phyloP scores from a whole-genome alignment of 2,797 vertebrate genomes.

The Poecilia picta region DNA sequence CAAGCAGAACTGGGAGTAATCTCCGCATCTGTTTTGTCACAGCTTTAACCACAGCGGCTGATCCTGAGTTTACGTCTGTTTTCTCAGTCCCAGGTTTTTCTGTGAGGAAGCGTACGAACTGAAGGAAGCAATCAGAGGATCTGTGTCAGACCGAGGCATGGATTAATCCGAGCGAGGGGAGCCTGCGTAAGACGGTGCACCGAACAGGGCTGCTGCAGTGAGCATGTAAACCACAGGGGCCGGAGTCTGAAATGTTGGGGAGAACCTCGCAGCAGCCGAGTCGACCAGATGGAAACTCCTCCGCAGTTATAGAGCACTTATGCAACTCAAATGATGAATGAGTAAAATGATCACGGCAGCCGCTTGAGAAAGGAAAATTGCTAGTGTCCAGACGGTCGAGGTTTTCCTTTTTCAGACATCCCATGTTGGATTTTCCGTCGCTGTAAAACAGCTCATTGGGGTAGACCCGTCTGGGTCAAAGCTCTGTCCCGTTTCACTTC shows the following conservation, averaged over 20 bases:
- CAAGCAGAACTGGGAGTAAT: not conserved
- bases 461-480: conserved; percentile 71
- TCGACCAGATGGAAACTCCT: conserved; percentile 79
- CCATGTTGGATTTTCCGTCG: conserved; percentile 77
- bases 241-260: conserved; percentile 32
- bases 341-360: conserved; percentile 65
- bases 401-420: conserved; percentile 51
- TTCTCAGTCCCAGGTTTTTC: conserved; percentile 14
- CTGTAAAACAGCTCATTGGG: conserved; percentile 71
- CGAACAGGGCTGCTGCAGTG: conserved; percentile 47
- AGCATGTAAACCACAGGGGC: conserved; percentile 49
- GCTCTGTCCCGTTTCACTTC: conserved; percentile 63
- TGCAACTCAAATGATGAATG: conserved; percentile 78
- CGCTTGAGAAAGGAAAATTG: conserved; percentile 65
- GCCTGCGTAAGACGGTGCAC: conserved; percentile 22
- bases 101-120: conserved; percentile 63
- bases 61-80: conserved; percentile 42
- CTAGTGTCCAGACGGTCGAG: conserved; percentile 70
- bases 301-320: conserved; percentile 69
- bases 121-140: conserved; percentile 46
- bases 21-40: not conserved
- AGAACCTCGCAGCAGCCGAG: conserved; percentile 42
- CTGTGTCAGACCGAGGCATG: conserved; percentile 48
- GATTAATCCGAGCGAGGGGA: conserved; percentile 38
- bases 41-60: conserved; percentile 16